Base-by-base conservation (phyloP, 2,797 vertebrate species). In the Phrynocephalus forsythii region DNA sequence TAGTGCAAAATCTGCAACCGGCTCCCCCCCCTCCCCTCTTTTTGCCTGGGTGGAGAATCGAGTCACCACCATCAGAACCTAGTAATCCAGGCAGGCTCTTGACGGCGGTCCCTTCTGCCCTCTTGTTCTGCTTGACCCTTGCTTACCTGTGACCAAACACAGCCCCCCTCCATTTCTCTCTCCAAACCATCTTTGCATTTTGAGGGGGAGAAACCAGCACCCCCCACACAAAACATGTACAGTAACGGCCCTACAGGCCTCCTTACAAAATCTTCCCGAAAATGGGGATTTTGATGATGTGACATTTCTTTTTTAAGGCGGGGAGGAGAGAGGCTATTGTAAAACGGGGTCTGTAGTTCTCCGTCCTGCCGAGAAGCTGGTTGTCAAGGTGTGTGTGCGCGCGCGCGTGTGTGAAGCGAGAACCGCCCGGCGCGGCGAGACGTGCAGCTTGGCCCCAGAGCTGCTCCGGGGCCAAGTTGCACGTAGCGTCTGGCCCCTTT, bases 21-120 rank as follows among this genome's bases (percentile, higher is more conserved):
- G 30, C 13, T n/a, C 60, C 33, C 10, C 33, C 10, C 10, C 24
- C 11, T 50, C 26, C 5, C 38, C 30, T 24, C 5, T 8, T 16
- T 1, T 2, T 28, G 69, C 33, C 33, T 7, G 75, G 87, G 33
- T 3, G 83, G 83, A 33, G 56, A 87, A 72, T 10, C 96, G 96
- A 26, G 79, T 10, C 38, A 76, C 75, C 97, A 97, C 97, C 97
- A 98, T 97, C 97, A 97, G 97, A 97, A 94, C 97, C 97, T 97
- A 96, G 97, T 95, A 97, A 97, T 98, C 96, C 96, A 95, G 95
- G 95, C 94, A 97, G 97, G 90, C 96, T 97, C 95, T 89, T 73
- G 1, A 22, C 87, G 6, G 81, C 87, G 50, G 85, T 20, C 66
- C 26, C 16, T 38, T 38, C 26, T 26, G 76, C 77, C 84, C 78